phyloP scores from a whole-genome alignment of 1,140 invertebrate species.

The Ectropis grisescens region DNA sequence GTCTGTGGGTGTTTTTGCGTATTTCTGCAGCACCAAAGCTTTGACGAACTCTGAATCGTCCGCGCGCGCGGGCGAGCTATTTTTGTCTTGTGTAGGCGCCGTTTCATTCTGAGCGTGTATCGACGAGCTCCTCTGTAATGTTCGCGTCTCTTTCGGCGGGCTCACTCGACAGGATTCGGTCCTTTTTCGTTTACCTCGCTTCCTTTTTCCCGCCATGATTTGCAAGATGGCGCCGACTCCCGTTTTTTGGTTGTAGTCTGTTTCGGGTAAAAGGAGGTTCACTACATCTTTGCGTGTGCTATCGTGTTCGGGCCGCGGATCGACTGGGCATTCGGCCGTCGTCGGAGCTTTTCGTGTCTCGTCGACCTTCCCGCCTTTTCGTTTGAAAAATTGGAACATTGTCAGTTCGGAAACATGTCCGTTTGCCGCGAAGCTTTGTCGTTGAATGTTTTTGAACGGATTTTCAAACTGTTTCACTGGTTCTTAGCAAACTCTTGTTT shows the following conservation, averaged over 20 bases:
- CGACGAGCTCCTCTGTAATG: conserved; percentile 25
- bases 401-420: conserved; percentile 27
- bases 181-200: conserved; percentile 34
- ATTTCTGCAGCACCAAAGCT: conserved; percentile 53
- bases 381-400: conserved; percentile 60
- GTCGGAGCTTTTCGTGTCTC: conserved; percentile 27
- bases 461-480: background rate
- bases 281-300: conserved; percentile 53
- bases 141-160: conserved; percentile 26
- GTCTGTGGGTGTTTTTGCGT: conserved; percentile 30
- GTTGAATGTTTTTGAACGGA: conserved; percentile 6
- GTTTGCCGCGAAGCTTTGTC: conserved; percentile 14
- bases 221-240: conserved; percentile 42
- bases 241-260: conserved; percentile 41
- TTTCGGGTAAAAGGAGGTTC: conserved; percentile 47
- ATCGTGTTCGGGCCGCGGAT: conserved; percentile 30
- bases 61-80: conserved; percentile 24
- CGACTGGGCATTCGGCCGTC: conserved; percentile 23
- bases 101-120: conserved; percentile 11
- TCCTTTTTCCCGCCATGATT: conserved; percentile 47
- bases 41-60: conserved; percentile 47
- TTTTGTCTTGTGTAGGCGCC: conserved; percentile 38
- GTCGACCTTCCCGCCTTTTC: conserved; percentile 32
- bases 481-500: background rate
- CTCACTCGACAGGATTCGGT: conserved; percentile 26